A percentile compares a stretch with the other conserved stretches of the same genome.
Conservation (phyloP, 2,888 invertebrate species). For the Trypoxylon attenuatum region DNA sequence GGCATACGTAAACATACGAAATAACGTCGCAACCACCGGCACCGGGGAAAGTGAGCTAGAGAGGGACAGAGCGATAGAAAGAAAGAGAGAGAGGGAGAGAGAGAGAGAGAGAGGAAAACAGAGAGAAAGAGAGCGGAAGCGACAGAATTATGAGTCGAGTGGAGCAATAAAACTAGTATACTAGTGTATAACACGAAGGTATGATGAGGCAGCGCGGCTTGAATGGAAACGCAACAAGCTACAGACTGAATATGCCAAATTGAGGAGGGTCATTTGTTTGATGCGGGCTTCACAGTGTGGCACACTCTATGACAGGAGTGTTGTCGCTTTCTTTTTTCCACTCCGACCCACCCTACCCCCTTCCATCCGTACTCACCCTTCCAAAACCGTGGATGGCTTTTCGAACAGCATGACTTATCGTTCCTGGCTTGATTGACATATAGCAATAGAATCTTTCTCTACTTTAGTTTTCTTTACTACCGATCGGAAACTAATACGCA, state of each 20-base stretch:
- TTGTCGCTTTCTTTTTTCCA: not conserved
- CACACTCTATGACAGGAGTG: constrained; percentile 46
- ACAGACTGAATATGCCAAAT: constrained; percentile 64
- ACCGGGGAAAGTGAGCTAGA: not conserved
- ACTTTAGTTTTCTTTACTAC: too few relatives aligned
- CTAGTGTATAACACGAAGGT: constrained; percentile 24
- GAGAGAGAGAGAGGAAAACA: not conserved
- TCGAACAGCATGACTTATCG: constrained; percentile 47
- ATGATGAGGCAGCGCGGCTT: constrained; percentile 55
- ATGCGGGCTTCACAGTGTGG: constrained; percentile 45
- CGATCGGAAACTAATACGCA: too few relatives aligned
- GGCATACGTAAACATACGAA: too few relatives aligned
- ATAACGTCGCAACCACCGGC: too few relatives aligned
- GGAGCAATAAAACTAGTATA: constrained; percentile 22
- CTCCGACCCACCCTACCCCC: too few relatives aligned
- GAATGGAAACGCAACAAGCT: constrained; percentile 69
- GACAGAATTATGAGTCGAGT: constrained; percentile 1
- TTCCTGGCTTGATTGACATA: constrained; percentile 49
- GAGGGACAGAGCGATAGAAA: not conserved
- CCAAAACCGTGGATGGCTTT: too few relatives aligned
- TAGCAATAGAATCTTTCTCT: too few relatives aligned
- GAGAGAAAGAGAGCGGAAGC: constrained; percentile 1
- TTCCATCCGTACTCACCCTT: constrained; percentile 17
- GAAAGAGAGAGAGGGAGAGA: not conserved
- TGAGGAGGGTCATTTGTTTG: constrained; percentile 56